Evolutionary conservation across 2,797 vertebrate genomes (phyloP), one percentile per base, ranked within the genome.

Genomic region (Tenualosa thibaudeaui): DNA sequence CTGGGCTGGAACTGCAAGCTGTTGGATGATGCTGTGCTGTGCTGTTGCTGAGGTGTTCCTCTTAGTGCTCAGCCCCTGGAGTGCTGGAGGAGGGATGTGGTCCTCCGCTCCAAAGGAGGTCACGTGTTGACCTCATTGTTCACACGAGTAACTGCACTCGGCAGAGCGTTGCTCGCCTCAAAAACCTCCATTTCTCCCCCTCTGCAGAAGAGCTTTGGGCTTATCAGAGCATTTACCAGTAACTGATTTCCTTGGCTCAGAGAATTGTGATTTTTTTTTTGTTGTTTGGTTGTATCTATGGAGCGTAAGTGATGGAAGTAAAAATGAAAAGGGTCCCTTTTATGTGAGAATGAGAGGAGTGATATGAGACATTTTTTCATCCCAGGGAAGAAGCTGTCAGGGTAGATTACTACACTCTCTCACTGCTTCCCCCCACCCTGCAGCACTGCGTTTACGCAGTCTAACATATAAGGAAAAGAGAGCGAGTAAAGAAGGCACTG

Each of bases 61-160:
- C 26, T 78, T 78, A 78, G 84, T 84, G 85, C 84, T 83, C 40
- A 19, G 85, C 49, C 93, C 91, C 89, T 40, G 37, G 83, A 93
- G 92, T 91, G 81, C 88, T 87, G 90, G 93, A 94, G 92, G 90
- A 93, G 92, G 90, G 92, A 89, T 90, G 92, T 86, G 86, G 84
- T 84, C 58, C 89, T 88, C 89, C 86, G 88, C 58, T 54, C 89
- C 84, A 89, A 82, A 88, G 88, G 86, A 89, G 94, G 94, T 94
- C 94, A 95, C 93, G 95, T 95, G 94, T 92, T 94, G 94, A 96
- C 94, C 95, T 94, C 94, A 92, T 95, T 95, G 93, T 93, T 92
- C 89, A 91, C 94, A 94, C 89, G 92, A 92, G 93, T 93, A 93
- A 94, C 90, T 92, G 89, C 90, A 86, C 91, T 92, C 89, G 62